Evolutionary conservation across 1,140 invertebrate genomes (phyloP), one percentile per base, ranked within the genome.

Genomic region (Contarinia nasturtii): DNA sequence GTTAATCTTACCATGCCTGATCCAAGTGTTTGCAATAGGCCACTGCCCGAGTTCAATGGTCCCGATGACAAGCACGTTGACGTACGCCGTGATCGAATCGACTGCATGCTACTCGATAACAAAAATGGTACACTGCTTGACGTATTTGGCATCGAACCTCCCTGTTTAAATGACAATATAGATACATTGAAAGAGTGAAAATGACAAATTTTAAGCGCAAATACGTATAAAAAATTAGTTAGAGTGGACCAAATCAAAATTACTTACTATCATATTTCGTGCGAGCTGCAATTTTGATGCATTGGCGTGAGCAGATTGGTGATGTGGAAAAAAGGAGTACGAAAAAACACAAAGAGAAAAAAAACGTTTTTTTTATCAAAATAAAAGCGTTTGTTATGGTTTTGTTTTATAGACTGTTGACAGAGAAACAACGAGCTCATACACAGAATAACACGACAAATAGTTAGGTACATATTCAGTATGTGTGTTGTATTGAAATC

Each of bases 111-210:
- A 40, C 80, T 79, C 48, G 79, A 82, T 50, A 86, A 68, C 57
- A 87, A 72, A 63, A 84, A 85, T 15, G 84, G 83, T 22, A 86
- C 82, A 60, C 83, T 87, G 56, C 80, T 85, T 57, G 82, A 86
- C 21, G 84, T 86, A 59, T 85, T 86, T 53, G 85, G 84, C 79
- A 88, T 82, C 45, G 80, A 83, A 51, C 81, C 80, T 56, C 81
- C 80, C 82, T 87, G 70, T 54, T 57, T 62, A 54, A 57, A 12
- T 7, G 38, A n/a, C n/a, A n/a, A n/a, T n/a, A n/a, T n/a, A n/a
- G n/a, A n/a, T n/a, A n/a, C n/a, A n/a, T n/a, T 67, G 62, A 63
- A 65, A 60, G 12, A 38, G 27, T 38, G 17, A 38, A 38, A 38
- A n/a, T 38, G 12, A 34, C 7, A 34, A 34, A 8, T 34, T 34